Conservation (phyloP, 2,888 invertebrate species). For the Lithophane leautieri region DNA sequence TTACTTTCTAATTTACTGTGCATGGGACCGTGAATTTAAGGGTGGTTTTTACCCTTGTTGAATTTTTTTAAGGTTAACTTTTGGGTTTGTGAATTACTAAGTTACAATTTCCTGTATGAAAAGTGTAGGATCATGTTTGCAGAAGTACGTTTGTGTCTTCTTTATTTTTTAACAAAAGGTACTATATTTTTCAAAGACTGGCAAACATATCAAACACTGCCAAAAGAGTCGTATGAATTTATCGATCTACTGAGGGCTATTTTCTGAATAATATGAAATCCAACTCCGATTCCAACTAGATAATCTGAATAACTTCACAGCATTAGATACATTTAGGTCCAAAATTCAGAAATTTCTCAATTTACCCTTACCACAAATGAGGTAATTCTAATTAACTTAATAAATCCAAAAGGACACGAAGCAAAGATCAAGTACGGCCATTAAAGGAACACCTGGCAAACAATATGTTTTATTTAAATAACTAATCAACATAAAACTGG, state of each 20-base stretch:
- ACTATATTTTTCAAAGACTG: too few relatives aligned
- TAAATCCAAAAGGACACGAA: conserved; percentile 24
- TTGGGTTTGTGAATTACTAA: neutral
- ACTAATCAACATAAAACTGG: conserved; percentile 50
- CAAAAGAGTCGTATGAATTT: too few relatives aligned
- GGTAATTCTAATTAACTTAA: conserved; percentile 9
- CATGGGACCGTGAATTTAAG: conserved; percentile 37
- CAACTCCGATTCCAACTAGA: too few relatives aligned
- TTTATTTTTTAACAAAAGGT: too few relatives aligned
- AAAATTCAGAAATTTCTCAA: neutral
- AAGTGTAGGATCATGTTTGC: neutral
- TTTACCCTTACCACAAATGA: neutral
- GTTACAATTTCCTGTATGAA: neutral
- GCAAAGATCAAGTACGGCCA: conserved; percentile 56
- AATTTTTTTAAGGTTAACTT: conserved; percentile 5
- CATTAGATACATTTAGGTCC: too few relatives aligned
- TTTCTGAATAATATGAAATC: too few relatives aligned
- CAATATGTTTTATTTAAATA: conserved; percentile 63
- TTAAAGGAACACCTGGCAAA: conserved; percentile 55
- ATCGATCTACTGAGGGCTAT: too few relatives aligned
- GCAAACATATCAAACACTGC: too few relatives aligned
- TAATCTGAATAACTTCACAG: too few relatives aligned
- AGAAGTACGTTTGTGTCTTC: too few relatives aligned
- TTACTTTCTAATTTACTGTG: conserved; percentile 55
- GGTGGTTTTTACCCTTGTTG: conserved; percentile 34